Evolutionary conservation across 2,888 invertebrate genomes (phyloP).

Genomic region (Elegia similella): DNA sequence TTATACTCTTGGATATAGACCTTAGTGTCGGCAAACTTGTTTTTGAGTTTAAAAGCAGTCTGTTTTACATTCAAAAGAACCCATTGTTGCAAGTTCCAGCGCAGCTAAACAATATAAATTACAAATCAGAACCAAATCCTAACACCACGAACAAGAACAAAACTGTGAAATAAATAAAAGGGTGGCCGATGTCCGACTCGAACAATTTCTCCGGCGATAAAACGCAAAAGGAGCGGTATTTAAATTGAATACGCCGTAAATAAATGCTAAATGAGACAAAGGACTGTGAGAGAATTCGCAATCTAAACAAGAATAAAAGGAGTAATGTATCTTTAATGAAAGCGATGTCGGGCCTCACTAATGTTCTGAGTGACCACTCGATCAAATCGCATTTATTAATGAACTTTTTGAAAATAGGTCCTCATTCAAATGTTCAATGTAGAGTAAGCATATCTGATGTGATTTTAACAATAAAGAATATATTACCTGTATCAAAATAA

Average conservation of each 20-base stretch:
- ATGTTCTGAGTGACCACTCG: background rate
- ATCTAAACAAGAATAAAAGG: conserved; percentile 73
- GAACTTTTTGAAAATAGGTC: background rate
- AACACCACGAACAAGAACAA: conserved; percentile 54
- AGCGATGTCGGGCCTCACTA: conserved; percentile 39
- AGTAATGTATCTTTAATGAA: conserved; percentile 73
- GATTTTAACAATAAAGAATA: too few relatives aligned
- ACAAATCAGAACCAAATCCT: conserved; percentile 38
- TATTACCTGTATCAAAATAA: too few relatives aligned
- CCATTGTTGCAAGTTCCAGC: background rate
- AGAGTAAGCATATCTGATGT: too few relatives aligned
- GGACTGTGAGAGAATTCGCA: conserved; percentile 69
- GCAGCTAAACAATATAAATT: conserved; percentile 1
- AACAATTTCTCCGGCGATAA: conserved; percentile 68
- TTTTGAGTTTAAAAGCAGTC: background rate
- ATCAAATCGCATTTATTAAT: background rate
- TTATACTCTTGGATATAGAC: too few relatives aligned
- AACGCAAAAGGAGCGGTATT: conserved; percentile 71
- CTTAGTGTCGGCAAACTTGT: background rate
- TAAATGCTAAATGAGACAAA: conserved; percentile 79
- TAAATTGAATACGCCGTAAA: conserved; percentile 78
- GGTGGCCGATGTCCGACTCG: conserved; percentile 54
- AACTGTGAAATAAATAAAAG: conserved; percentile 70
- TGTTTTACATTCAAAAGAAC: background rate
- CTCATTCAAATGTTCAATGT: too few relatives aligned